phyloP scores from a whole-genome alignment of 92 coral and sea anemone genomes.

The Phymanthus crucifer region DNA sequence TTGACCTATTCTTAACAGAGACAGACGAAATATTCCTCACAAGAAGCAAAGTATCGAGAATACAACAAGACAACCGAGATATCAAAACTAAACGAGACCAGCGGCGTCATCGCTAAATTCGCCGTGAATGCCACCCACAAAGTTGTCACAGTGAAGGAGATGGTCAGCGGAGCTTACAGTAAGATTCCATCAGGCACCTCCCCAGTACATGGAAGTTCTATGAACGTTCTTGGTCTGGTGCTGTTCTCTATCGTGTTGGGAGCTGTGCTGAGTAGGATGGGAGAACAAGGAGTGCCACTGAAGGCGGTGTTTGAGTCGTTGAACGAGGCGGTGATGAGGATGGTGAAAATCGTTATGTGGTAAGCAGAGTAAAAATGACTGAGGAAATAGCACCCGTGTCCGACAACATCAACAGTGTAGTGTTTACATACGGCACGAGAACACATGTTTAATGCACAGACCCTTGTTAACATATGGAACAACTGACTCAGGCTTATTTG shows the following conservation, averaged over 20 bases:
- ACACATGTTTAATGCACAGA: too few relatives aligned
- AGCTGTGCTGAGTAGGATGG: slow-evolving; percentile 63
- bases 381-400: too few relatives aligned
- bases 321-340: slow-evolving; percentile 58
- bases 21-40: slow-evolving; percentile 28
- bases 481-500: too few relatives aligned
- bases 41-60: slow-evolving; percentile 25
- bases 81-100: background rate
- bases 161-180: slow-evolving; percentile 24
- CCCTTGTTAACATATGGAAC: too few relatives aligned
- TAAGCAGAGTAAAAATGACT: slow-evolving; percentile 28
- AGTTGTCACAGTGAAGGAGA: slow-evolving; percentile 29
- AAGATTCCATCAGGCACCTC: slow-evolving; percentile 28
- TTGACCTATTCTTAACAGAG: slow-evolving; percentile 21
- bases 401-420: too few relatives aligned
- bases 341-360: slow-evolving; percentile 71
- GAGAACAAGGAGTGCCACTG: slow-evolving; percentile 54
- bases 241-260: slow-evolving; percentile 70
- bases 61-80: slow-evolving; percentile 39
- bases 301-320: slow-evolving; percentile 54
- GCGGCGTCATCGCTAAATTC: slow-evolving; percentile 21
- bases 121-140: slow-evolving; percentile 49
- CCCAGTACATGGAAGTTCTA: slow-evolving; percentile 29
- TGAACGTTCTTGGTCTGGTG: slow-evolving; percentile 65
- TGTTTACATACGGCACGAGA: too few relatives aligned